Evolutionary conservation across 2,797 vertebrate species (phyloP).

Genomic region (Xenentodon cancila): DNA sequence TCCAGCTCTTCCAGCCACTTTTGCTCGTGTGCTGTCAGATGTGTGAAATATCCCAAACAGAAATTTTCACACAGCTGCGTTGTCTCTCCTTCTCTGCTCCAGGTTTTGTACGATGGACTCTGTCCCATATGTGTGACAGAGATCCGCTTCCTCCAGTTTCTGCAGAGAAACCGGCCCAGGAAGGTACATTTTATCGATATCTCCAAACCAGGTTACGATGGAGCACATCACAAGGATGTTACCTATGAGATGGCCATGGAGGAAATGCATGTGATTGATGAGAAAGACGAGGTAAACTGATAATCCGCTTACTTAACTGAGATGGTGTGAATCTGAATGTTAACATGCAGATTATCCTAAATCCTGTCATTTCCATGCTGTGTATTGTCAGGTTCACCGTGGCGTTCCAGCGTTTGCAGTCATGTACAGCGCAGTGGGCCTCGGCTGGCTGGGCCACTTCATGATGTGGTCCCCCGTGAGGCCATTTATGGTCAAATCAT

Average conservation of each 20-base stretch:
- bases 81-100: constrained; percentile 3
- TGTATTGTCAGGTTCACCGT: constrained; percentile 63
- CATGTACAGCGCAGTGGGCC: constrained; percentile 74
- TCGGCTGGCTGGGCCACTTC: constrained; percentile 66
- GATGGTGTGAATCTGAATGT: background rate
- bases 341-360: background rate
- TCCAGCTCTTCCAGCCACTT: too few relatives aligned
- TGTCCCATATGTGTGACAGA: constrained; percentile 77
- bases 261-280: constrained; percentile 79
- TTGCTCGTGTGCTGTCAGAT: too few relatives aligned
- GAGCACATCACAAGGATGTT: constrained; percentile 56
- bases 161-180: constrained; percentile 54
- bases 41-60: too few relatives aligned
- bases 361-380: background rate
- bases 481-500: constrained; percentile 72
- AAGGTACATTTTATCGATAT: constrained; percentile 73
- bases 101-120: constrained; percentile 77
- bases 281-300: constrained; percentile 58
- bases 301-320: background rate
- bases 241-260: constrained; percentile 77
- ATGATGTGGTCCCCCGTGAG: constrained; percentile 70
- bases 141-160: constrained; percentile 71
- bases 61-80: background rate
- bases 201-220: constrained; percentile 63
- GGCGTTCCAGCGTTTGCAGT: constrained; percentile 74